These are phyloP conservation scores for Lineus longissimus DNA, from an alignment of 1,140 invertebrate genomes.

Conservation along the genomic window DNA sequence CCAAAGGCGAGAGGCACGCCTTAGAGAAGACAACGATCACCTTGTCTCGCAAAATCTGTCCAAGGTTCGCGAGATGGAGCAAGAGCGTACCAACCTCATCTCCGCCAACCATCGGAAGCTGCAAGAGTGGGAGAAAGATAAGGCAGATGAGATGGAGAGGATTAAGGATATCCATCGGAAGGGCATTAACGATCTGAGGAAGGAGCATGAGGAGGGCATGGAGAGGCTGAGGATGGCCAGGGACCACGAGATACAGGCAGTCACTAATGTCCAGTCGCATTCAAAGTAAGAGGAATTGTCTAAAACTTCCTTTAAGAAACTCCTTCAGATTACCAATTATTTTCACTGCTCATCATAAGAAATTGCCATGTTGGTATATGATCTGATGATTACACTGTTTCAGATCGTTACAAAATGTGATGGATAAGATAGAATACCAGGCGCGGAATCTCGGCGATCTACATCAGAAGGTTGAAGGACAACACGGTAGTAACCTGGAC, in stretches of 20 bases:
- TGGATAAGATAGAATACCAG: constrained; percentile 44
- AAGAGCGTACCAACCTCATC: constrained; percentile 33
- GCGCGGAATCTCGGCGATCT: constrained; percentile 41
- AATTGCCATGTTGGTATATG: too few relatives aligned
- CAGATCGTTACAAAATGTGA: constrained; percentile 42
- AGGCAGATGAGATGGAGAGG: constrained; percentile 31
- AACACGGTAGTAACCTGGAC: constrained; percentile 41
- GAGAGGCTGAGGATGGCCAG: constrained; percentile 35
- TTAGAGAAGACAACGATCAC: constrained; percentile 37
- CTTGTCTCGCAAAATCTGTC: constrained; percentile 31
- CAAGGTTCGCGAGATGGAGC: constrained; percentile 33
- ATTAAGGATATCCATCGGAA: constrained; percentile 32
- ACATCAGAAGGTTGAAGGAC: constrained; percentile 38
- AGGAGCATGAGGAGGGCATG: constrained; percentile 37
- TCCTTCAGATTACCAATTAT: too few relatives aligned
- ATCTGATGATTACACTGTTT: too few relatives aligned
- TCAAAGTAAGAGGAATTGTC: constrained; percentile 29
- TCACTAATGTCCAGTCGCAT: constrained; percentile 35
- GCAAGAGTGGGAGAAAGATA: constrained; percentile 30
- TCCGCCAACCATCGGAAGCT: constrained; percentile 27
- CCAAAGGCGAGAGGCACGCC: constrained; percentile 33
- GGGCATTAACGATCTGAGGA: constrained; percentile 24
- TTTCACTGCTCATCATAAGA: too few relatives aligned
- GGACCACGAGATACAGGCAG: constrained; percentile 36
- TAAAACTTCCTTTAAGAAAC: too few relatives aligned